Conservation (phyloP, 2,797 vertebrate species). For the Atherinosoma microstoma region DNA sequence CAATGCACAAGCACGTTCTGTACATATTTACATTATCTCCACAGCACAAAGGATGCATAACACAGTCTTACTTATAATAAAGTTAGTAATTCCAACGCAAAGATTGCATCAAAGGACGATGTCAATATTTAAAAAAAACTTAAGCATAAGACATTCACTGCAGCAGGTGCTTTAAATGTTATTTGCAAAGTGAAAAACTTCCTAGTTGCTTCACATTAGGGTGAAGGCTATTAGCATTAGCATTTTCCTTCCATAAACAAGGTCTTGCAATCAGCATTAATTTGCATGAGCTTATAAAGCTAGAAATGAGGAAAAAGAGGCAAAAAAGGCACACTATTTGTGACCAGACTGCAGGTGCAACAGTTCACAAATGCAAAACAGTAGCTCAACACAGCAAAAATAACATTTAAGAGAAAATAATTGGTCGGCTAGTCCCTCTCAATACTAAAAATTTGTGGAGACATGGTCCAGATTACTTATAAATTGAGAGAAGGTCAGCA, state of each 20-base stretch:
- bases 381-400: not conserved
- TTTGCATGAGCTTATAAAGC: constrained; percentile 8
- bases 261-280: not conserved
- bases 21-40: constrained; percentile 23
- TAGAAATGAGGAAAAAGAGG: not conserved
- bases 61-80: constrained; percentile 22
- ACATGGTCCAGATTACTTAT: no score
- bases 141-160: not conserved
- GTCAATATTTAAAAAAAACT: not conserved
- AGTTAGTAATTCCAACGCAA: constrained; percentile 19
- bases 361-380: not conserved
- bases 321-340: not conserved
- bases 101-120: constrained; percentile 5
- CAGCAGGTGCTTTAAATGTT: not conserved
- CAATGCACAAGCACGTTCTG: constrained; percentile 14
- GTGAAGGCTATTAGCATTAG: constrained; percentile 3
- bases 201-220: not conserved
- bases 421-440: not conserved
- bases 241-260: constrained; percentile 13
- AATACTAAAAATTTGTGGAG: not conserved
- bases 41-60: constrained; percentile 4
- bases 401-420: not conserved
- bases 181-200: not conserved
- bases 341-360: constrained; percentile 7
- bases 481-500: not conserved